Base-by-base conservation (phyloP, 2,797 vertebrate genomes). In the Emydoidea blandingii region DNA sequence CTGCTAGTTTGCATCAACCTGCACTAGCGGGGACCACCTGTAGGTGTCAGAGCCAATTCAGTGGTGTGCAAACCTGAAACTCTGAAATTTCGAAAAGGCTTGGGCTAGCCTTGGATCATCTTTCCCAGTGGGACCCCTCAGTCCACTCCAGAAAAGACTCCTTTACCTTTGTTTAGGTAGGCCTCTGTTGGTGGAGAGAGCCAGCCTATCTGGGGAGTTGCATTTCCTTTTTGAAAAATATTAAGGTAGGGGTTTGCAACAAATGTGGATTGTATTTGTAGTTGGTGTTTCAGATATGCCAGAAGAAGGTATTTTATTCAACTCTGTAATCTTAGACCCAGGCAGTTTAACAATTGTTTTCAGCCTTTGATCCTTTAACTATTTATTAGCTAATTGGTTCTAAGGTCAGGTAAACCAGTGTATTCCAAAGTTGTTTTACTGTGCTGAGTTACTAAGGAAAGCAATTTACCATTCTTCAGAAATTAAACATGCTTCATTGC, bases 321-420 rank as follows among this genome's bases (percentile, higher is more conserved):
- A 0, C 52, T 79, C 23, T 16, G 31, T 62, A 1, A 50, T 79
- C 59, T 0, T 37, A 72, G 19, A 72, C 10, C 9, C 68, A 72
- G 18, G 68, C 68, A 72, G 21, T 29, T 78, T 78, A 78, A 49
- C 44, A 78, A 31, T 31, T 50, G 49, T 16, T 92, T 85, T 49
- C 34, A 74, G 29, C 52, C 4, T 76, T 59, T 47, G 54, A 19
- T 44, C 37, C 25, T 74, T 85, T 52, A 15, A 2, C 76, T 87
- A 18, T 79, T 47, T 54, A 4, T 41, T 41, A 2, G 90, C 21
- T 37, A 1, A 0, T 57, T 74, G 0, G 0, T 68, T 65, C 68
- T 79, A 0, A 16, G 56, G 3, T 74, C 37, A 53, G 79, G 15
- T 62, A 83, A 79, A 3, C 41, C 74, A 15, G 31, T 25, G 37